Percentiles rank a stretch among this genome's conserved stretches.
Evolutionary conservation across 2,888 invertebrate species (phyloP).

Genomic region (Agrotis puta): DNA sequence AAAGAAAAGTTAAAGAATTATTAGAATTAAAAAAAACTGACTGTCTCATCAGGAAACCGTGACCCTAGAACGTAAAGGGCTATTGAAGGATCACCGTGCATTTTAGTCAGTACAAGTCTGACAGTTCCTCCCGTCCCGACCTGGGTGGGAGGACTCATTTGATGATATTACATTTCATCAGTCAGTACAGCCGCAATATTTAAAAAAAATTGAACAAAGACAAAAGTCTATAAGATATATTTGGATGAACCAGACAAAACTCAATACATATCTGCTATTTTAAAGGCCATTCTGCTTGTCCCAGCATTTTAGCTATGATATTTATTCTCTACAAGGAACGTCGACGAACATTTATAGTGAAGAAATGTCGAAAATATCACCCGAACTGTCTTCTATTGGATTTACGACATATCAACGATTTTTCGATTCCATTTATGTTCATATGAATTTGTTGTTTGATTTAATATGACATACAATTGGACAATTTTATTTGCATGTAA

Average conservation of each 20-base stretch:
- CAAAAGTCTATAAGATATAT: no score
- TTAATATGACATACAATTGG: constrained; percentile 58
- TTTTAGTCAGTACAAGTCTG: no score
- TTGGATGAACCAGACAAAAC: neutral
- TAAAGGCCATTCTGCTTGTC: constrained; percentile 29
- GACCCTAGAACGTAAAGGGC: no score
- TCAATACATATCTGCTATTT: constrained; percentile 14
- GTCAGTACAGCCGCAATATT: no score
- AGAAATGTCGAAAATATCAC: constrained; percentile 53
- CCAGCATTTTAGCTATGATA: constrained; percentile 18
- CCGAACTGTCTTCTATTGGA: constrained; percentile 55
- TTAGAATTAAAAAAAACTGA: no score
- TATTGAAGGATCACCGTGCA: no score
- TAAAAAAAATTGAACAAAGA: no score
- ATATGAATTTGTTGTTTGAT: constrained; percentile 57
- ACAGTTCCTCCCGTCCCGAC: no score
- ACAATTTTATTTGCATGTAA: constrained; percentile 56
- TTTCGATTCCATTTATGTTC: constrained; percentile 61
- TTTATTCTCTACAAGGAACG: constrained; percentile 49
- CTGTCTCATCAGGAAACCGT: no score
- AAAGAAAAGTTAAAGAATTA: no score
- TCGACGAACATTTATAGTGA: constrained; percentile 38
- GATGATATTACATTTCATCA: no score
- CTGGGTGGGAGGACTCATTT: no score
- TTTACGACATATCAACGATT: constrained; percentile 55